These are phyloP conservation scores for Pristionchus fissidentatus DNA, from an alignment of 2,888 invertebrate species.

Conservation along the genomic window DNA sequence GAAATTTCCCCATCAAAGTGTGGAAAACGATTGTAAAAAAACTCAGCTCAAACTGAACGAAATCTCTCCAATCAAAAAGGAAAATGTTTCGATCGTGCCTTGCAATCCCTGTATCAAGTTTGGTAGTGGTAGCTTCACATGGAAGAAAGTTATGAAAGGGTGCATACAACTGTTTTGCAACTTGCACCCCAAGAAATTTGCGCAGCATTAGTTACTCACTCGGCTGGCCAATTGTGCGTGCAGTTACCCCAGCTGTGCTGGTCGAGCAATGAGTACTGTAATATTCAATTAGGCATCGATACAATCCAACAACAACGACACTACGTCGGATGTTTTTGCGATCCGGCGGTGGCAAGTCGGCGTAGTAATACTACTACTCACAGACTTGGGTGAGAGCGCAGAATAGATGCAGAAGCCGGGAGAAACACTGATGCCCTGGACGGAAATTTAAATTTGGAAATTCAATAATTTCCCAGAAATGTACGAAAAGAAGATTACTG, in stretches of 20 bases:
- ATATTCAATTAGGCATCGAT: not conserved
- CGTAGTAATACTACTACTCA: not conserved
- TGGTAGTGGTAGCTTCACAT: too few relatives aligned
- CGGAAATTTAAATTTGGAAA: not conserved
- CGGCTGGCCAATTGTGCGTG: constrained; percentile 29
- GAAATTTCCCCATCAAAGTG: too few relatives aligned
- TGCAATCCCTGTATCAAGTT: too few relatives aligned
- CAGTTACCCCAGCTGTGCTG: constrained; percentile 47
- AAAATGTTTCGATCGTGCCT: too few relatives aligned
- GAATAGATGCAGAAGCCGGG: constrained; percentile 47
- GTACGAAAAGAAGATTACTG: not conserved
- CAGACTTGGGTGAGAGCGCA: constrained; percentile 35
- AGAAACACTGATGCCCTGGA: constrained; percentile 45
- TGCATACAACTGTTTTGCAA: too few relatives aligned
- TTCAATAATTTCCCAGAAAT: not conserved
- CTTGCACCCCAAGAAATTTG: too few relatives aligned
- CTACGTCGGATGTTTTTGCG: too few relatives aligned
- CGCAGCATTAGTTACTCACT: not conserved
- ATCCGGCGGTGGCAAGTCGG: not conserved
- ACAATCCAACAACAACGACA: too few relatives aligned
- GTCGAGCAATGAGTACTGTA: constrained; percentile 45
- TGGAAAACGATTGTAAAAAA: too few relatives aligned
- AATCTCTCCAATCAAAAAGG: too few relatives aligned
- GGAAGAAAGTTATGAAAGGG: too few relatives aligned
- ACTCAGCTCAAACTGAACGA: too few relatives aligned